Conservation (phyloP, 2,888 invertebrate species). For the Lithophane ornitopus region DNA sequence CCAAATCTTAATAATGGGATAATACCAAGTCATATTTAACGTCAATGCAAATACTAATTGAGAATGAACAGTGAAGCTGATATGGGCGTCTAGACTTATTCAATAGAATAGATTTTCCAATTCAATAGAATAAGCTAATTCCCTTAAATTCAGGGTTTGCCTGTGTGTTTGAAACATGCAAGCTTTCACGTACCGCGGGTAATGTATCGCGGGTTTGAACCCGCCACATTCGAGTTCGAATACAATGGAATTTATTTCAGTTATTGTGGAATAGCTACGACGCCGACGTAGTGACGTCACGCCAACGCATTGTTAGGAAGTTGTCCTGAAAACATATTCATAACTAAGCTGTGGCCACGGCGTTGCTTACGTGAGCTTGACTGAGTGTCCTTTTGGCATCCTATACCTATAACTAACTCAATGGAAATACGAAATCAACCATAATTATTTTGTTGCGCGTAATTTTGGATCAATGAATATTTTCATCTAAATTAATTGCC, state of each 20-base stretch:
- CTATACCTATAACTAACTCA: too few relatives aligned
- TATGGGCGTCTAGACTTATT: too few relatives aligned
- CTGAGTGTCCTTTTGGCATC: neutral
- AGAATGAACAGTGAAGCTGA: too few relatives aligned
- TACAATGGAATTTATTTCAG: neutral
- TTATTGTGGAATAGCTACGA: neutral
- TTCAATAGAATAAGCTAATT: neutral
- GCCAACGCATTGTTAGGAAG: neutral
- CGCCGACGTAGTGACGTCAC: neutral
- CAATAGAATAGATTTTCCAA: too few relatives aligned
- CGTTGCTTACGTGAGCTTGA: neutral
- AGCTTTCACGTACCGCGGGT: neutral
- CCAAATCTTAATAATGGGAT: too few relatives aligned
- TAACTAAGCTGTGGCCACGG: neutral
- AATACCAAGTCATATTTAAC: too few relatives aligned
- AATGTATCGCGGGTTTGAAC: neutral
- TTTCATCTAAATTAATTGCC: too few relatives aligned
- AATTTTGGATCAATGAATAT: too few relatives aligned
- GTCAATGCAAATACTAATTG: too few relatives aligned
- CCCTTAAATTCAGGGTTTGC: neutral
- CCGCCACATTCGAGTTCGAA: neutral
- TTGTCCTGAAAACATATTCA: neutral
- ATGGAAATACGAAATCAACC: too few relatives aligned
- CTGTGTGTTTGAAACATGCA: neutral
- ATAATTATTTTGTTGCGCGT: too few relatives aligned